Conservation (phyloP, 2,888 invertebrate species). For the Agrotis clavis region DNA sequence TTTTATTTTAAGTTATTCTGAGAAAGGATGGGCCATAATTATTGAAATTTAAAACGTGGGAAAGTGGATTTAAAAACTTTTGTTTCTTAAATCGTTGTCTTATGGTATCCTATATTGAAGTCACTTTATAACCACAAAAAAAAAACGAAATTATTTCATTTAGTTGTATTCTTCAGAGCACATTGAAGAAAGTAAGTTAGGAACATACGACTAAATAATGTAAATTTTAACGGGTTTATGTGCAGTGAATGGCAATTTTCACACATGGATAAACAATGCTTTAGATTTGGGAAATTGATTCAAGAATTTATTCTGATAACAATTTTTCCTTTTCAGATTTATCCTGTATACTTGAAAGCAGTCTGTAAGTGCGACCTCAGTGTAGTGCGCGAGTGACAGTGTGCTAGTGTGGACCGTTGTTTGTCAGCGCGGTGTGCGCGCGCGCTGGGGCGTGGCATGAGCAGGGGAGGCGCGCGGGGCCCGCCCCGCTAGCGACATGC, state of each 20-base stretch:
- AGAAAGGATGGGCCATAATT: not conserved
- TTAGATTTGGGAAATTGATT: not conserved
- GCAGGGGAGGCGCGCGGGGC: constrained; percentile 70
- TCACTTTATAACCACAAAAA: too few species aligned
- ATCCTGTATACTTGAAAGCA: constrained; percentile 4
- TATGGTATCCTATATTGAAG: too few species aligned
- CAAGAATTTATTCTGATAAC: not conserved
- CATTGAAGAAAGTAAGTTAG: too few species aligned
- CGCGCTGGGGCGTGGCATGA: constrained; percentile 60
- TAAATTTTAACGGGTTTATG: not conserved
- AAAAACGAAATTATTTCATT: too few species aligned
- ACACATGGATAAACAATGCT: not conserved
- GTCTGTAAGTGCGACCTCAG: constrained; percentile 43
- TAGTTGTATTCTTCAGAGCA: too few species aligned
- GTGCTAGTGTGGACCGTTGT: constrained; percentile 60
- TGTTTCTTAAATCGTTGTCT: too few species aligned
- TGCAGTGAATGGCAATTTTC: constrained; percentile 37
- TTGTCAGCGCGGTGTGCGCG: constrained; percentile 55
- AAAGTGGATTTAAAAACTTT: not conserved
- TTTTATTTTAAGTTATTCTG: not conserved
- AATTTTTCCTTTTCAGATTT: constrained; percentile 36
- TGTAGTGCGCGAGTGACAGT: constrained; percentile 60
- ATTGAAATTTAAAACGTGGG: not conserved
- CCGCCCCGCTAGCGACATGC: constrained; percentile 83
- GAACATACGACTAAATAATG: not conserved